Conservation (phyloP, 2,888 invertebrate species). For the Metalampra italica region DNA sequence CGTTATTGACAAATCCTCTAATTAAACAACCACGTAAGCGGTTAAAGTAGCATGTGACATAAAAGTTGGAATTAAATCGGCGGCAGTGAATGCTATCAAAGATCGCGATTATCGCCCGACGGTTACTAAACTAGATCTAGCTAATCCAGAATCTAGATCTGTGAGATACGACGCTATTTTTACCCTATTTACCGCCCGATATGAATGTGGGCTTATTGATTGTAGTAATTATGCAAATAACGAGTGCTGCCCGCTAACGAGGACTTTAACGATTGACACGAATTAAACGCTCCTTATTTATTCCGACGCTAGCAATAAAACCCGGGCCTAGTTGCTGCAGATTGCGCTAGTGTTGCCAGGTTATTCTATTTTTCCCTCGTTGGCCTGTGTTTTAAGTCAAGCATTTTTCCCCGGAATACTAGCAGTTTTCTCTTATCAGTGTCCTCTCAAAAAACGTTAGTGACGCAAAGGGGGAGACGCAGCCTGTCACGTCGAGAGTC, state of each 20-base stretch:
- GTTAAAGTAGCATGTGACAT: too few species aligned
- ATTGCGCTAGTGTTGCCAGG: neutral
- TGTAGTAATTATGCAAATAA: conserved; percentile 68
- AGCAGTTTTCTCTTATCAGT: too few species aligned
- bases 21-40: too few species aligned
- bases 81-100: too few species aligned
- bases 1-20: too few species aligned
- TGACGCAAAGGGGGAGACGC: too few species aligned
- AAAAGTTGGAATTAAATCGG: too few species aligned
- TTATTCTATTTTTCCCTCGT: too few species aligned
- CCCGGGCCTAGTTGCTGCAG: conserved; percentile 2
- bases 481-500: too few species aligned
- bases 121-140: neutral
- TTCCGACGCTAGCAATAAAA: conserved; percentile 21
- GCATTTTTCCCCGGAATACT: too few species aligned
- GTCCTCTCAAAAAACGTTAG: too few species aligned
- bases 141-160: neutral
- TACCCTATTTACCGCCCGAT: conserved; percentile 31
- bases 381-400: too few species aligned
- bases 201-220: conserved; percentile 57
- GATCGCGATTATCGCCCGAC: neutral
- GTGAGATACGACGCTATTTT: conserved; percentile 18
- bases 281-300: conserved; percentile 43
- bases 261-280: conserved; percentile 51
- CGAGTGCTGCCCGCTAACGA: conserved; percentile 35